Evolutionary conservation across 2,797 vertebrate genomes (phyloP).

Genomic region (Tiaroga cobitis): DNA sequence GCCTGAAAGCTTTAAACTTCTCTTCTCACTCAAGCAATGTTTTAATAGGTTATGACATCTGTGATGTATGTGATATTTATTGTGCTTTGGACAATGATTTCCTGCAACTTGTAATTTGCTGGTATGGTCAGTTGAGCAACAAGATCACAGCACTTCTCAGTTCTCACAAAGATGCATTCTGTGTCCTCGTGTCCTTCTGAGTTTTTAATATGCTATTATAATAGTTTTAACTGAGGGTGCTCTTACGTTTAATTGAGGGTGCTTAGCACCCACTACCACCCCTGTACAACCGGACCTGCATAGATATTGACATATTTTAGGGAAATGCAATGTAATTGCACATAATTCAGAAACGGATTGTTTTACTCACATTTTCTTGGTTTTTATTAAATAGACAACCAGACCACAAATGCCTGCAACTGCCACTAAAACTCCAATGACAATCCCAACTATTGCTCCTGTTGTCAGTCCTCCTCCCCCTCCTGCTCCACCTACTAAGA

Average conservation of each 20-base stretch:
- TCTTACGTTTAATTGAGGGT: neutral
- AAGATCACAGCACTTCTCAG: neutral
- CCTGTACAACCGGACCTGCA: neutral
- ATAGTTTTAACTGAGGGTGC: neutral
- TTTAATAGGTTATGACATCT: neutral
- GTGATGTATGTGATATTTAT: neutral
- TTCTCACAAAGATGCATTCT: neutral
- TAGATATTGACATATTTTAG: neutral
- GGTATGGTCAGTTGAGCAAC: neutral
- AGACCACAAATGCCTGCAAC: conserved; percentile 30
- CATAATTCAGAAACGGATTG: fast-evolving
- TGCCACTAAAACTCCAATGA: conserved; percentile 53
- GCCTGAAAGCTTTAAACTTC: neutral
- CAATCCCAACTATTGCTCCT: conserved; percentile 68
- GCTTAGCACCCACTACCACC: neutral
- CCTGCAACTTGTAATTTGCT: neutral
- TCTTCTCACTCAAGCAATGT: neutral
- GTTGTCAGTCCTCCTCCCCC: neutral
- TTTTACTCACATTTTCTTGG: conserved; percentile 30
- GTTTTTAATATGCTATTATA: neutral
- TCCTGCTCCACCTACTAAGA: neutral
- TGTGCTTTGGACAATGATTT: neutral
- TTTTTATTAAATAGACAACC: conserved; percentile 3
- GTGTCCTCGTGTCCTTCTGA: neutral
- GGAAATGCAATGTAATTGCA: neutral